A percentile compares a stretch with the other conserved stretches of the same genome.
phyloP scores from a whole-genome alignment of 2,888 invertebrate genomes.

The Prosopocoilus inquinatus region DNA sequence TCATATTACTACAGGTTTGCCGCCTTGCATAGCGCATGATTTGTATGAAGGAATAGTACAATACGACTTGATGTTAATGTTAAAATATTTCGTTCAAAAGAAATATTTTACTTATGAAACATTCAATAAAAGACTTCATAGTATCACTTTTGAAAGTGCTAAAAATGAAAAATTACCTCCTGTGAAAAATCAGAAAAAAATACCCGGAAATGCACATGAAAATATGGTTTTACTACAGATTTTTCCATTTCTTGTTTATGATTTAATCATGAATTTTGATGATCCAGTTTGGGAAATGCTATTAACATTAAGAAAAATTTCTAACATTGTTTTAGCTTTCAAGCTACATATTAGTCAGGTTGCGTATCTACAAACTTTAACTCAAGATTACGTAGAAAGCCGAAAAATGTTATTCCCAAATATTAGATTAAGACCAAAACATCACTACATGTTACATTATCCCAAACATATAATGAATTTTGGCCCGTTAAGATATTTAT shows the following conservation, averaged over 20 bases:
- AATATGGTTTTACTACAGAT: constrained; percentile 13
- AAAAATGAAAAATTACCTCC: constrained; percentile 4
- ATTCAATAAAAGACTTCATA: neutral
- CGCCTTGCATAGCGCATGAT: constrained; percentile 28
- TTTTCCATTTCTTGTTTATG: constrained; percentile 15
- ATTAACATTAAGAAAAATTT: constrained; percentile 14
- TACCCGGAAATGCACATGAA: constrained; percentile 8
- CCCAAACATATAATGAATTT: constrained; percentile 15
- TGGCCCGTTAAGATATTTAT: constrained; percentile 20
- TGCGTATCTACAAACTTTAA: constrained; percentile 10
- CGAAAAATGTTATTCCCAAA: constrained; percentile 14
- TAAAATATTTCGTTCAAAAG: constrained; percentile 25
- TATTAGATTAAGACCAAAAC: constrained; percentile 16
- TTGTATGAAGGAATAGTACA: constrained; percentile 32
- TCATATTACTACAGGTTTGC: constrained; percentile 33
- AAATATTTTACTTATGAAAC: neutral
- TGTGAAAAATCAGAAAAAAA: neutral
- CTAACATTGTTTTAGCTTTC: constrained; percentile 9
- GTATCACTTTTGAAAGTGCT: constrained; percentile 17
- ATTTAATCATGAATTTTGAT: neutral
- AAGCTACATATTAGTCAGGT: constrained; percentile 12
- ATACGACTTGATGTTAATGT: constrained; percentile 27
- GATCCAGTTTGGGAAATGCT: constrained; percentile 11
- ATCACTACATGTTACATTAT: constrained; percentile 22
- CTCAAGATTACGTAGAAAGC: constrained; percentile 11